A percentile compares a stretch with the other conserved stretches of the same genome.
These are phyloP conservation scores for honey bee (Apis mellifera) DNA, from an alignment of 1,140 invertebrate genomes.

Conservation along the genomic window Amel_HAv3.1 CM009936.2:7970501-7971000, in stretches of 20 bases:
- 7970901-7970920: slow-evolving; percentile 60
- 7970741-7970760: background rate
- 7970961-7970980: slow-evolving; percentile 78
- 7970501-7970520: background rate
- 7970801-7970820: slow-evolving; percentile 56
- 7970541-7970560: slow-evolving; percentile 58
- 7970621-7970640: slow-evolving; percentile 47
- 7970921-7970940: slow-evolving; percentile 77
- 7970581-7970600: slow-evolving; percentile 7
- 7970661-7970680: slow-evolving; percentile 56
- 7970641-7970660: slow-evolving; percentile 50
- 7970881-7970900: slow-evolving; percentile 74
- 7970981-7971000: slow-evolving; percentile 78
- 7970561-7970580: slow-evolving; percentile 23
- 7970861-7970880: slow-evolving; percentile 45
- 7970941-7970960: slow-evolving; percentile 80
- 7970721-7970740: background rate
- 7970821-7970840: slow-evolving; percentile 28
- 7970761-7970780: no score
- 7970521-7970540: background rate
- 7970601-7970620: slow-evolving; percentile 32
- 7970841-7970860: slow-evolving; percentile 7
- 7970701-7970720: background rate
- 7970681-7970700: slow-evolving; percentile 9
- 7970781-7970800: no score